Evolutionary conservation across 1,140 invertebrate species (phyloP), one percentile per base, ranked within the genome.

Genomic region (Lordiphosa stackelbergi): DNA sequence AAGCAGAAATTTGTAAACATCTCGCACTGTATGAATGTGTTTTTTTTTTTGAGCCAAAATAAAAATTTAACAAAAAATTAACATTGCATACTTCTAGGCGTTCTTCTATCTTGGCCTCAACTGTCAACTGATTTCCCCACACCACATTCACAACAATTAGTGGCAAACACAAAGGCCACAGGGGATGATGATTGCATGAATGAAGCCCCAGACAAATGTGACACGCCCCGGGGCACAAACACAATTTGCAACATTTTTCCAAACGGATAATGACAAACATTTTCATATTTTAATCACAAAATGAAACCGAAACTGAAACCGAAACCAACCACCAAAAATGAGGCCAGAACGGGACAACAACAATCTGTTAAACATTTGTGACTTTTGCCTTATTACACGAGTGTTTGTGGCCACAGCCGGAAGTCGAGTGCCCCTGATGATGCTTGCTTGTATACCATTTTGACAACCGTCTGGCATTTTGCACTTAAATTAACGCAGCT

Each of bases 201-300:
- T 8, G 28, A 7, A 8, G 28, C 5, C 28, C 28, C 28, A 31
- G 28, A 68, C 75, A 83, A 79, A 77, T 81, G 72, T 59, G 42
- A 31, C 72, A 85, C 69, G 78, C 60, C 84, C 68, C 61, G 56
- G 12, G 72, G 83, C 84, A 84, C 78, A 86, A 86, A 86, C 75
- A 86, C 84, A 86, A 86, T 85, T 79, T 70, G 69, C 63, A 81
- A 85, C 84, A 85, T 75, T 86, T 86, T 86, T 86, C 84, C 84
- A 84, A 85, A 66, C 84, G 83, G 84, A 86, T 86, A 85, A 85
- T 85, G 74, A 79, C 84, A 69, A 85, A 84, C 74, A 85, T 84
- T 75, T 19, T 19, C 16, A 0, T 19, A 3, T 19, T 19, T 28
- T 85, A 85, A 77, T 83, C 78, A 81, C 45, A 73, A 78, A 79